Conservation (phyloP, 2,797 vertebrate genomes). For the Anguilla obscura region DNA sequence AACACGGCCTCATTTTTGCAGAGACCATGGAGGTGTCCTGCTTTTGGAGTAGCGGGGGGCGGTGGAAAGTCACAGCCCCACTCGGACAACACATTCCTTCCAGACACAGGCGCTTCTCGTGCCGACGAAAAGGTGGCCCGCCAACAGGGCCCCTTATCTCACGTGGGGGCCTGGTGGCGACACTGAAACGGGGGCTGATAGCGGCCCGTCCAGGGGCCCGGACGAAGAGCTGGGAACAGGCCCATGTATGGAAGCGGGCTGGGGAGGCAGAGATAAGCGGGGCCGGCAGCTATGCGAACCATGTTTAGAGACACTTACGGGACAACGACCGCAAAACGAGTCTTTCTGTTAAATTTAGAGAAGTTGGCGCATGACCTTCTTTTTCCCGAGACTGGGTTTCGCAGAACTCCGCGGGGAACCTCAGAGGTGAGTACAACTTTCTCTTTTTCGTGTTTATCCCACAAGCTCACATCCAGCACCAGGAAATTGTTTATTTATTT, state of each 20-base stretch:
- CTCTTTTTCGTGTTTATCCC: constrained; percentile 5
- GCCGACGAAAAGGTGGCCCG: constrained; percentile 17
- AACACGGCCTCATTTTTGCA: too few species aligned
- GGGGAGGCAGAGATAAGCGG: constrained; percentile 81
- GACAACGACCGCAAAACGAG: constrained; percentile 74
- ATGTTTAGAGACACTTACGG: constrained; percentile 87
- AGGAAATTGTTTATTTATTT: too few species aligned
- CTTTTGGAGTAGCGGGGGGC: background rate
- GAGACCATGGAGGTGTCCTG: background rate
- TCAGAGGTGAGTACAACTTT: constrained; percentile 70
- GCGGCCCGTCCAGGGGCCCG: constrained; percentile 72
- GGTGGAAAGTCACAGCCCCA: background rate
- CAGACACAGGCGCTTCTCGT: background rate
- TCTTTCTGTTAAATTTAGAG: constrained; percentile 86
- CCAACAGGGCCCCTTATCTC: constrained; percentile 61
- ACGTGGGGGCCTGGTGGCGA: constrained; percentile 59
- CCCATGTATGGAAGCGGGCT: constrained; percentile 93
- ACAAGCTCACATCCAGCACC: background rate
- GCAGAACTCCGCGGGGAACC: constrained; percentile 56
- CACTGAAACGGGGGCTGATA: constrained; percentile 80
- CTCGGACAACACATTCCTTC: background rate
- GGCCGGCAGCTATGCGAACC: constrained; percentile 79
- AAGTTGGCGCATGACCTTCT: constrained; percentile 64
- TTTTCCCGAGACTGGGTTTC: constrained; percentile 58
- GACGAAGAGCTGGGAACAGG: constrained; percentile 79